Conservation (phyloP, 2,113 vertebrate genomes). For the Clupea harengus region DNA sequence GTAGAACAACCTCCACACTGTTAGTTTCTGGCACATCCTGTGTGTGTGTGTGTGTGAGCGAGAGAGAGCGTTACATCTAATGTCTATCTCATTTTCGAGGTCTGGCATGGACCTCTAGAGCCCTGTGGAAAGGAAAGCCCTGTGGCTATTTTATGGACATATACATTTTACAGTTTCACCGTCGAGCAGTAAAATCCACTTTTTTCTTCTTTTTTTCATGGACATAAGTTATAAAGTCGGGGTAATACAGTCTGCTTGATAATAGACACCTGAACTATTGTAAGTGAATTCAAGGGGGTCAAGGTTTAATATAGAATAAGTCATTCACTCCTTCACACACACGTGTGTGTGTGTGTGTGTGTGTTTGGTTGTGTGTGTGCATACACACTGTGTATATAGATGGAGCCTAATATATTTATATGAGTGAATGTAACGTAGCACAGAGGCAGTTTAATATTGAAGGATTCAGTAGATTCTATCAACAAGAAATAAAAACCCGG, state of each 20-base stretch:
- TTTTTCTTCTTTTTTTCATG: too few relatives aligned
- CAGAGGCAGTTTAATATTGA: constrained; percentile 29
- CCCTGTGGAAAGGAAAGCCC: background rate
- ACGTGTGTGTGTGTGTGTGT: background rate
- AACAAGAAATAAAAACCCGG: constrained; percentile 27
- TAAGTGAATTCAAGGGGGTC: background rate
- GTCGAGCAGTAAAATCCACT: background rate
- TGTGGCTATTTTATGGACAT: background rate
- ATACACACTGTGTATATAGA: too few relatives aligned
- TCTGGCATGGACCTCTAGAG: background rate
- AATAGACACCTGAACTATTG: too few relatives aligned
- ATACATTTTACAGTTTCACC: background rate
- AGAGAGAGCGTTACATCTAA: background rate
- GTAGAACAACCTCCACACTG: too few relatives aligned
- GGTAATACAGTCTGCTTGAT: too few relatives aligned
- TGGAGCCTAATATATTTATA: too few relatives aligned
- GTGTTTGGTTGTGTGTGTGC: background rate
- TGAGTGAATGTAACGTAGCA: background rate
- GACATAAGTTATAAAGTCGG: too few relatives aligned
- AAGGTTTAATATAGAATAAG: background rate
- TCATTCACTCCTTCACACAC: background rate
- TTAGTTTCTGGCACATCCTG: too few relatives aligned
- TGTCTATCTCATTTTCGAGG: too few relatives aligned
- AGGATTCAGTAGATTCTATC: constrained; percentile 25
- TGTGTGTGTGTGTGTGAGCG: background rate